phyloP scores from a whole-genome alignment of 2,113 vertebrate genomes.

The Acanthisitta chloris region DNA sequence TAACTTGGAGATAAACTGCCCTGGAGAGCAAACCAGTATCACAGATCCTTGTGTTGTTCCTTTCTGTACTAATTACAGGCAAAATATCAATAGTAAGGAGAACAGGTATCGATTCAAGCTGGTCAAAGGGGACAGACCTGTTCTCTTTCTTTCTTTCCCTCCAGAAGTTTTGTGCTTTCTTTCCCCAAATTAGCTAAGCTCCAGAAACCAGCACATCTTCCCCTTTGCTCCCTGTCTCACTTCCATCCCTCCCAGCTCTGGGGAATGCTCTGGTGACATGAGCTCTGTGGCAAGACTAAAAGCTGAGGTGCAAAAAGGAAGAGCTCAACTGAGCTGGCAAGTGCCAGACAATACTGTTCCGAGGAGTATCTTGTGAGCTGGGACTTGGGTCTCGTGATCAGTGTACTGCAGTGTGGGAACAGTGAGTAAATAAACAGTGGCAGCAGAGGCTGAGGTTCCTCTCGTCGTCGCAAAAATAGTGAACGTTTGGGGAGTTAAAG shows the following conservation, averaged over 20 bases:
- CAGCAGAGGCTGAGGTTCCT: not conserved
- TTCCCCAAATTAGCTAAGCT: not conserved
- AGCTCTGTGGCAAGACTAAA: not conserved
- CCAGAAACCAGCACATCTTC: not conserved
- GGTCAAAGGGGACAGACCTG: not conserved
- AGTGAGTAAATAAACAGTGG: not conserved
- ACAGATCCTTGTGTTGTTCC: not conserved
- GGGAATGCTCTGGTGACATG: rapidly evolving
- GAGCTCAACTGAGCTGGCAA: not conserved
- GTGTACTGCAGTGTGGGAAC: not conserved
- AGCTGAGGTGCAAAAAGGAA: not conserved
- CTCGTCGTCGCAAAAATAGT: not conserved
- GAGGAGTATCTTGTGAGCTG: not conserved
- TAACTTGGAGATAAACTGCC: not conserved
- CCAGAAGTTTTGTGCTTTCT: not conserved
- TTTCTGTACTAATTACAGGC: not conserved
- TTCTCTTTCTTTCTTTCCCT: not conserved
- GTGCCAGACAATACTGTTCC: not conserved
- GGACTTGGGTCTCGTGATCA: not conserved
- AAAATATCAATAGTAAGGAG: not conserved
- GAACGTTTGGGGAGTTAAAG: not conserved
- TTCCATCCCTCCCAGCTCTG: not conserved
- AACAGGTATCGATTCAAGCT: rapidly evolving
- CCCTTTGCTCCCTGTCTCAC: not conserved
- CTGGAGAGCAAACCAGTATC: not conserved